Conservation (phyloP, 2,797 vertebrate genomes). For the Tolypeutes matacus region DNA sequence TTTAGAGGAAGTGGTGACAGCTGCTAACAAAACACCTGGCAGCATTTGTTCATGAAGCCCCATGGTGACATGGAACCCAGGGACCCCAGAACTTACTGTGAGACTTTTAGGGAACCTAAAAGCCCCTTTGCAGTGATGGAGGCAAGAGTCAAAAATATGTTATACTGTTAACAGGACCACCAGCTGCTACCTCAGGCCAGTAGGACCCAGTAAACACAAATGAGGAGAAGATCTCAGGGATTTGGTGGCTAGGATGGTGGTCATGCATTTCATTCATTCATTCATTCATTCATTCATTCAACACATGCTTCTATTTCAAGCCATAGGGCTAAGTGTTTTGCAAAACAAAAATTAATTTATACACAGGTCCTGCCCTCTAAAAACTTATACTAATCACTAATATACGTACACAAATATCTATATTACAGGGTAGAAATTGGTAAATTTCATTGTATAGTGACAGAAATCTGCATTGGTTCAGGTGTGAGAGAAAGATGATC, state of each 20-base stretch:
- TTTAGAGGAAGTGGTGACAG: neutral
- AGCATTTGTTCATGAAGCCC: neutral
- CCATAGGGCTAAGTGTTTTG: neutral
- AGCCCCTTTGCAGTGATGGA: neutral
- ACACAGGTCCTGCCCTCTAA: neutral
- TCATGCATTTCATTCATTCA: constrained; percentile 38
- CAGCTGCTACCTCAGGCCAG: neutral
- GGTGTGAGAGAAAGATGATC: neutral
- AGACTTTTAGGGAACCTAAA: neutral
- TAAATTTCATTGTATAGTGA: neutral
- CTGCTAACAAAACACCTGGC: neutral
- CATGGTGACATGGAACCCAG: neutral
- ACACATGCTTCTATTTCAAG: neutral
- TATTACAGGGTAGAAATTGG: neutral
- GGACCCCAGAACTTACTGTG: neutral
- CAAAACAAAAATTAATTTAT: constrained; percentile 43
- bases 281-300: neutral
- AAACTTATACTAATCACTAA: neutral
- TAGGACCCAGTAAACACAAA: neutral
- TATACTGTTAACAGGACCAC: neutral
- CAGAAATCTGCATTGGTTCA: neutral
- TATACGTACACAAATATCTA: neutral
- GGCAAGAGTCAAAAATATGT: neutral
- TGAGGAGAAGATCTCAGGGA: neutral
- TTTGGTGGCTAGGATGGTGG: neutral